Conservation (phyloP, 2,888 invertebrate species). For the Patella ulyssiponensis region DNA sequence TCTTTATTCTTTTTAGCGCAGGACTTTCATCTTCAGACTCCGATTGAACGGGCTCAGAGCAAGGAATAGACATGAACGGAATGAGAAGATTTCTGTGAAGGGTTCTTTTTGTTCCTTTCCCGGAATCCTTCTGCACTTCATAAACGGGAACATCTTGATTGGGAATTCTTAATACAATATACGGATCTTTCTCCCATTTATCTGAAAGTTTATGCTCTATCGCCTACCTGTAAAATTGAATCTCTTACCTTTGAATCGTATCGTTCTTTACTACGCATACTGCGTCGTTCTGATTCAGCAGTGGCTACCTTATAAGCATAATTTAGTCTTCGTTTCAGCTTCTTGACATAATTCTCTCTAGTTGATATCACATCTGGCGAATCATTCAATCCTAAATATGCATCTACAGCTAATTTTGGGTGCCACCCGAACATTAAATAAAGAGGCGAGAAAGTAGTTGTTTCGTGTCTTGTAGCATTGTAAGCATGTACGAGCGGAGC, state of each 20-base stretch:
- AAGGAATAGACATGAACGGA: too few relatives aligned
- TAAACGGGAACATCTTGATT: not conserved
- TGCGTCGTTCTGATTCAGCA: not conserved
- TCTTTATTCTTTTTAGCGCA: too few relatives aligned
- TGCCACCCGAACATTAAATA: conserved; percentile 1
- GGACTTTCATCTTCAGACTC: too few relatives aligned
- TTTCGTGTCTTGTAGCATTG: not conserved
- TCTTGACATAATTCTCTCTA: not conserved
- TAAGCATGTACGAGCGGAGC: not conserved
- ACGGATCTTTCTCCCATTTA: conserved; percentile 27
- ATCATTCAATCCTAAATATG: not conserved
- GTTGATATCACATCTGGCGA: not conserved
- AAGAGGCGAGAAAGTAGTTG: not conserved
- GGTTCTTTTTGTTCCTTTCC: too few relatives aligned
- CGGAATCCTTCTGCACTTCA: too few relatives aligned
- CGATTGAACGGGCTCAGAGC: too few relatives aligned
- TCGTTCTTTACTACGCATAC: not conserved
- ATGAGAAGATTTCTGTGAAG: too few relatives aligned
- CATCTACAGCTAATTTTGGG: not conserved
- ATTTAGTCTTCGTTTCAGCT: not conserved
- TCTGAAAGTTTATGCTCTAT: conserved; percentile 13
- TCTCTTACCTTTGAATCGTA: not conserved
- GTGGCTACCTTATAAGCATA: not conserved
- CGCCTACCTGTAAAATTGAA: not conserved
- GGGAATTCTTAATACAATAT: not conserved